phyloP scores from a whole-genome alignment of 2,888 invertebrate species.

The Dicyrtomina minuta region DNA sequence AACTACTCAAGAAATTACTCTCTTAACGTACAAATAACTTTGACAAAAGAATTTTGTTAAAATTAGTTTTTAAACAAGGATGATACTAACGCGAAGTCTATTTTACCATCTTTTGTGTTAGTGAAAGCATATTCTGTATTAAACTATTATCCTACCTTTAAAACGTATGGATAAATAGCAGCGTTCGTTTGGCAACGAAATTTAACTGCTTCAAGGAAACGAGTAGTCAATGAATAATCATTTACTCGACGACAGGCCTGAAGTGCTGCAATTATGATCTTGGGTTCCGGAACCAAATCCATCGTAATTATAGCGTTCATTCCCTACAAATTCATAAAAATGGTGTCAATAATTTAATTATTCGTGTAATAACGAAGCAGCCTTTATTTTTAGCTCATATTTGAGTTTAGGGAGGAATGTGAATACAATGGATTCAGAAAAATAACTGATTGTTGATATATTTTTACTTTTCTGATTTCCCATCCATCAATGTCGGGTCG shows the following conservation, averaged over 20 bases:
- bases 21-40: no score
- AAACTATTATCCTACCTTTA: slow-evolving; percentile 58
- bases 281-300: slow-evolving; percentile 91
- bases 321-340: slow-evolving; percentile 58
- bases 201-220: slow-evolving; percentile 89
- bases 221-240: slow-evolving; percentile 87
- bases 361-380: no score
- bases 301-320: slow-evolving; percentile 85
- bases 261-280: slow-evolving; percentile 80
- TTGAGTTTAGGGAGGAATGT: no score
- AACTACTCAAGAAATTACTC: no score
- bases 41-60: background rate
- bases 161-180: slow-evolving; percentile 81
- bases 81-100: no score
- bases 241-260: slow-evolving; percentile 90
- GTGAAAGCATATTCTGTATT: no score
- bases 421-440: no score
- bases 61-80: no score
- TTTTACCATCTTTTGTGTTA: no score
- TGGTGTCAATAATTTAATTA: no score
- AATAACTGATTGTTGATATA: slow-evolving; percentile 50
- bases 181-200: slow-evolving; percentile 78
- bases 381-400: no score
- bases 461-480: slow-evolving; percentile 76
- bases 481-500: slow-evolving; percentile 87